Evolutionary conservation across 2,888 invertebrate species (phyloP).

Genomic region (Panzeria rudis): DNA sequence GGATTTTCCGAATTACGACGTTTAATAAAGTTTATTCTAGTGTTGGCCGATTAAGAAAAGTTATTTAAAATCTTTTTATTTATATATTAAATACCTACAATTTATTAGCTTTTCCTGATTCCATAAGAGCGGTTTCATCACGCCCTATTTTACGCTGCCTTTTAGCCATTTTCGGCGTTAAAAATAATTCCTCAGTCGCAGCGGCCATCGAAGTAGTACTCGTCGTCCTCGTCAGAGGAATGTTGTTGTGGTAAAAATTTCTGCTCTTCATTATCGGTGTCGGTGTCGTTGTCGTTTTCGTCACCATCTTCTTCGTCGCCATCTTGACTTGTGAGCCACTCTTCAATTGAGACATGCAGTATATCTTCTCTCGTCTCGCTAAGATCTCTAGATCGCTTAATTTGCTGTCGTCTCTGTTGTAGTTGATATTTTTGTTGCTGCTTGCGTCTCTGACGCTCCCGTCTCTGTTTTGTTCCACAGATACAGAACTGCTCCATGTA

Average conservation of each 20-base stretch:
- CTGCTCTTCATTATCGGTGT: conserved; percentile 75
- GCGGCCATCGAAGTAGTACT: conserved; percentile 83
- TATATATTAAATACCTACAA: conserved; percentile 79
- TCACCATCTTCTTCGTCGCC: conserved; percentile 77
- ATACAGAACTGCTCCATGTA: conserved; percentile 89
- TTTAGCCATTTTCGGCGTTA: conserved; percentile 70
- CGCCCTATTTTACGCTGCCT: conserved; percentile 79
- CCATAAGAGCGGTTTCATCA: conserved; percentile 82
- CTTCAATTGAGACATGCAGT: conserved; percentile 84
- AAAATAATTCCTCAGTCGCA: conserved; percentile 76
- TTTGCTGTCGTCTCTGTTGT: conserved; percentile 82
- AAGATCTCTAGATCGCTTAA: conserved; percentile 88
- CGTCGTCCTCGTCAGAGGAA: conserved; percentile 82
- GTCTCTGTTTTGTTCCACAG: conserved; percentile 85
- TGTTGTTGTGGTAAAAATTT: conserved; percentile 73
- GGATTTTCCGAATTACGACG: conserved; percentile 82
- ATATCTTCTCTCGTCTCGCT: conserved; percentile 85
- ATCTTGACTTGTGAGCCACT: conserved; percentile 83
- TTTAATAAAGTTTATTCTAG: conserved; percentile 83
- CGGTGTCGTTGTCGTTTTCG: conserved; percentile 73
- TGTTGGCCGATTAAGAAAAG: background rate
- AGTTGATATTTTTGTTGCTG: conserved; percentile 80
- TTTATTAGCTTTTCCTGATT: conserved; percentile 83
- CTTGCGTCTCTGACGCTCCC: conserved; percentile 79
- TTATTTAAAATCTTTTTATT: background rate